These are phyloP conservation scores for Pseudomyrmex sp. DNA, from an alignment of 1,140 invertebrate genomes.

Conservation along the genomic window DNA sequence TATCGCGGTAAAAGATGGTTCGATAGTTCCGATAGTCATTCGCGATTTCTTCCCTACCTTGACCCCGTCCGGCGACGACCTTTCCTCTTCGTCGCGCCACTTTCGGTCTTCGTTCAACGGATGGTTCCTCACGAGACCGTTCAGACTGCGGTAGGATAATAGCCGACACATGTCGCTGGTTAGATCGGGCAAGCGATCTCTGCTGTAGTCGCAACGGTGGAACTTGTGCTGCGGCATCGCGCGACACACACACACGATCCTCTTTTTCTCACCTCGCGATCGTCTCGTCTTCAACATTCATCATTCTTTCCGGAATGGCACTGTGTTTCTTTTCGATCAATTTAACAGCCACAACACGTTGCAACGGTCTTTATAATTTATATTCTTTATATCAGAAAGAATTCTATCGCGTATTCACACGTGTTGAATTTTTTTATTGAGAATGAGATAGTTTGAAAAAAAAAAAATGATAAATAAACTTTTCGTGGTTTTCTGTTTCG, in stretches of 20 bases:
- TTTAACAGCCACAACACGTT: neutral
- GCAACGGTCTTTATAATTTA: too few relatives aligned
- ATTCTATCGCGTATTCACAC: neutral
- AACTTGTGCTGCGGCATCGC: constrained; percentile 75
- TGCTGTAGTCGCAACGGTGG: constrained; percentile 68
- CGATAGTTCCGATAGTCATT: neutral
- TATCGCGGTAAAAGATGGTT: constrained; percentile 24
- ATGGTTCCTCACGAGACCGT: constrained; percentile 57
- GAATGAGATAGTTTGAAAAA: too few relatives aligned
- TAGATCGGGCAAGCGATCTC: constrained; percentile 73
- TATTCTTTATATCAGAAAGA: neutral
- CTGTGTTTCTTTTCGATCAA: neutral
- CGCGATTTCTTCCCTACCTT: constrained; percentile 63
- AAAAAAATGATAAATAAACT: too few relatives aligned
- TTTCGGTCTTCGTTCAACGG: constrained; percentile 36
- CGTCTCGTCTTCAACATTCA: constrained; percentile 24
- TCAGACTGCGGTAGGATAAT: constrained; percentile 74
- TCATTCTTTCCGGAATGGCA: constrained; percentile 36
- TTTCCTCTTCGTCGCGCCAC: constrained; percentile 30
- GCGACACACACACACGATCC: neutral
- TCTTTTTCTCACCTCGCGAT: constrained; percentile 5
- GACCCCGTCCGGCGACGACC: constrained; percentile 26
- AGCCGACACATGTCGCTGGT: constrained; percentile 77
- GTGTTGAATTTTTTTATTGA: neutral
- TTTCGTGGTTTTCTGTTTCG: neutral